Evolutionary conservation across 2,113 vertebrate genomes (phyloP), one percentile per base, ranked within the genome.

Genomic region (Periophthalmodon schlosseri): DNA sequence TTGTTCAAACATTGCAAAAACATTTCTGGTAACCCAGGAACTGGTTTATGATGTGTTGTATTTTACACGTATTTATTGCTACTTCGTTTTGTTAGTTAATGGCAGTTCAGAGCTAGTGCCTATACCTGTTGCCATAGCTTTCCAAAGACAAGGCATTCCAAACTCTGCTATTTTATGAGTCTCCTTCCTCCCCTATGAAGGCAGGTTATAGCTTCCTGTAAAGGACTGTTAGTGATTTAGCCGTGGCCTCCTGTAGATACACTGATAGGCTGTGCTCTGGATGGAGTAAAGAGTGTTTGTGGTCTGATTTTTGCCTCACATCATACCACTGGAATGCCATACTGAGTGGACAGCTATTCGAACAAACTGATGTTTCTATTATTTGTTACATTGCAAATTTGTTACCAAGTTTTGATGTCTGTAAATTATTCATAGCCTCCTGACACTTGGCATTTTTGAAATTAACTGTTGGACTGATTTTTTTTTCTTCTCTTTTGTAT

Each of bases 381-480:
- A 76, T 84, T 78, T 75, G 72, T 91, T 79, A 79, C 74, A 77
- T 82, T 57, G 87, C 74, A 75, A 79, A 83, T 86, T 84, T 91
- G 79, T 88, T 89, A 77, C 77, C 52, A 74, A 79, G 63, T 72
- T 87, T 87, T 89, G 76, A 81, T 85, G 79, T 92, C 82, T 91
- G 82, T 93, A 93, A 92, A 84, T 91, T 92, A 92, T 91, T 91
- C 89, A 89, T 89, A 88, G 77, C 87, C 80, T 88, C 90, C 77
- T 86, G 81, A 47, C 77, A 80, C 80, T 72, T 86, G 87, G 82
- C 70, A 64, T 91, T 91, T 91, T 86, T 90, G 76, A 87, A 90
- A 88, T 84, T 67, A 87, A 85, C 80, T 70, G 70, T 87, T 86
- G 83, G 82, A 86, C 69, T 74, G 76, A 86, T 70, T 86, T 88